phyloP scores from a whole-genome alignment of 2,113 vertebrate species.

The Macrotis lagotis region DNA sequence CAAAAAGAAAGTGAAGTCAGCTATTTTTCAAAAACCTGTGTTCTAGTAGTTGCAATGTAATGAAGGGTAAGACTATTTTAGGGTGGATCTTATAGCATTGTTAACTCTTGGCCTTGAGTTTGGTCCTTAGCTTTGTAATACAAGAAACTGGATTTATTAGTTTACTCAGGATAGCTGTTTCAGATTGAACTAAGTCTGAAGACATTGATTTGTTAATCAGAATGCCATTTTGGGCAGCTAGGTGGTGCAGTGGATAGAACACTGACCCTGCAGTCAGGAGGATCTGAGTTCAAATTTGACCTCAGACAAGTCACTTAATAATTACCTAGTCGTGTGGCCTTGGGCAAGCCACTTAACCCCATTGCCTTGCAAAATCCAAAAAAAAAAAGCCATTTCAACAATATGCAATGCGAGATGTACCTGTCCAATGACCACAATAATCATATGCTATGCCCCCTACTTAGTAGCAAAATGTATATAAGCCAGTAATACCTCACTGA shows the following conservation, averaged over 20 bases:
- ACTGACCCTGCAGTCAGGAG: too few species aligned
- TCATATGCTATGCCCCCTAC: neutral
- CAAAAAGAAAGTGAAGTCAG: neutral
- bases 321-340: too few species aligned
- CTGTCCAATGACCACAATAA: neutral
- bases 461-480: neutral
- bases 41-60: constrained; percentile 34
- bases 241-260: too few species aligned
- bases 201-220: neutral
- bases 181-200: neutral
- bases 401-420: neutral
- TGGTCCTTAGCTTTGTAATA: neutral
- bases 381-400: too few species aligned
- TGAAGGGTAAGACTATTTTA: neutral
- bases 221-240: neutral
- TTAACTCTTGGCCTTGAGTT: neutral
- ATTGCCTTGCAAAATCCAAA: too few species aligned
- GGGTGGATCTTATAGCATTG: neutral
- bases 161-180: neutral
- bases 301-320: too few species aligned
- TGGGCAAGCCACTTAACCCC: too few species aligned
- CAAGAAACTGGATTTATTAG: neutral
- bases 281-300: too few species aligned
- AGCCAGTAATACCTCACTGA: neutral
- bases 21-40: constrained; percentile 20